These are phyloP conservation scores for Sebastes minor DNA, from an alignment of 2,797 vertebrate genomes.

Conservation along the genomic window DNA sequence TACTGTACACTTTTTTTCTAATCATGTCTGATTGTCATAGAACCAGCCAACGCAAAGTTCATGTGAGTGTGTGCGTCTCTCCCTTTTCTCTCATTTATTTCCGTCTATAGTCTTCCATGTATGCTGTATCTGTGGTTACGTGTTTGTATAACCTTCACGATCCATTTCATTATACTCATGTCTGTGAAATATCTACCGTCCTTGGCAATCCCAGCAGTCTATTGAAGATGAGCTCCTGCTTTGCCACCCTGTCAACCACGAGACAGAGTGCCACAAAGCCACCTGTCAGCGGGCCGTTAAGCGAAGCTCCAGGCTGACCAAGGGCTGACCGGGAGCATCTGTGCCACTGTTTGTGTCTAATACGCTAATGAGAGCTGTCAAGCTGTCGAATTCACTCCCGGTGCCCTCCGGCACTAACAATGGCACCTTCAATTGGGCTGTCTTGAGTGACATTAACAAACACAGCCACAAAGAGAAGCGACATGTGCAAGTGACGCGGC, in stretches of 20 bases:
- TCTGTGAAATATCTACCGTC: conserved; percentile 51
- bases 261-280: conserved; percentile 81
- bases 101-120: not conserved
- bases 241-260: conserved; percentile 74
- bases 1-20: not conserved
- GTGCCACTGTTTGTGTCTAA: conserved; percentile 80
- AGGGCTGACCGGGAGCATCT: conserved; percentile 81
- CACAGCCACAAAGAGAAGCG: conserved; percentile 59
- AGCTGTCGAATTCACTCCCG: conserved; percentile 73
- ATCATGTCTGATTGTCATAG: not conserved
- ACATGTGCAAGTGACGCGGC: conserved; percentile 29
- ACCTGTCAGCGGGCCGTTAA: conserved; percentile 79
- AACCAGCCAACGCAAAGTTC: not conserved
- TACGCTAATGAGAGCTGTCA: conserved; percentile 83
- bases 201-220: conserved; percentile 67
- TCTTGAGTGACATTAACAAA: conserved; percentile 75
- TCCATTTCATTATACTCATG: conserved; percentile 27
- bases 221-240: conserved; percentile 67
- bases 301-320: conserved; percentile 72
- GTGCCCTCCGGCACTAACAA: conserved; percentile 75
- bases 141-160: conserved; percentile 23
- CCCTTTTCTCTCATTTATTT: not conserved
- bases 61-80: not conserved
- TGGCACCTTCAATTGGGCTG: conserved; percentile 79
- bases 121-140: not conserved